These are phyloP conservation scores for Cervus canadensis DNA, from an alignment of 2,113 vertebrate genomes.

Conservation along the genomic window DNA sequence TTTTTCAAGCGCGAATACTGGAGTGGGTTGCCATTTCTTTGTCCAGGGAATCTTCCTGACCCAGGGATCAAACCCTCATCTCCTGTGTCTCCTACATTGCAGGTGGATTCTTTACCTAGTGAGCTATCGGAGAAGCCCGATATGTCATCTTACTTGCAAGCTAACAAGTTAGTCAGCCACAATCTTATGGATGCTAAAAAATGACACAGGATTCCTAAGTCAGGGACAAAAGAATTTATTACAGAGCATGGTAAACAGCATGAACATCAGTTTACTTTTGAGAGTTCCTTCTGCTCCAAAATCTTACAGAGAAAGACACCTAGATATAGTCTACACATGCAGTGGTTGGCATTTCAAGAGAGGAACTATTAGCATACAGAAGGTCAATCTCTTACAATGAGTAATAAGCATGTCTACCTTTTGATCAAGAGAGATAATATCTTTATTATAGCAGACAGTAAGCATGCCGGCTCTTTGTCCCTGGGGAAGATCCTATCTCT, in stretches of 20 bases:
- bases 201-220: neutral
- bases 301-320: neutral
- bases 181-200: neutral
- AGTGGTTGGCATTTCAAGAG: neutral
- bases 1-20: neutral
- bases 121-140: rapidly evolving
- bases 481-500: neutral
- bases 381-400: neutral
- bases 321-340: neutral
- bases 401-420: neutral
- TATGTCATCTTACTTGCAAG: neutral
- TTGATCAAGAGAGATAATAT: neutral
- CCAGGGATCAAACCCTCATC: neutral
- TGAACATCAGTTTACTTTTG: neutral
- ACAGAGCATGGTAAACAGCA: neutral
- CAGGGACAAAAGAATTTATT: neutral
- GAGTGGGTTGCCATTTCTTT: neutral
- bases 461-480: neutral
- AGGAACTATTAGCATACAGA: neutral
- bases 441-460: neutral
- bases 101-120: neutral
- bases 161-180: neutral
- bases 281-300: neutral
- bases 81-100: neutral
- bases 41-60: neutral